Conservation (phyloP, 1,140 invertebrate species). For the Limonius californicus region DNA sequence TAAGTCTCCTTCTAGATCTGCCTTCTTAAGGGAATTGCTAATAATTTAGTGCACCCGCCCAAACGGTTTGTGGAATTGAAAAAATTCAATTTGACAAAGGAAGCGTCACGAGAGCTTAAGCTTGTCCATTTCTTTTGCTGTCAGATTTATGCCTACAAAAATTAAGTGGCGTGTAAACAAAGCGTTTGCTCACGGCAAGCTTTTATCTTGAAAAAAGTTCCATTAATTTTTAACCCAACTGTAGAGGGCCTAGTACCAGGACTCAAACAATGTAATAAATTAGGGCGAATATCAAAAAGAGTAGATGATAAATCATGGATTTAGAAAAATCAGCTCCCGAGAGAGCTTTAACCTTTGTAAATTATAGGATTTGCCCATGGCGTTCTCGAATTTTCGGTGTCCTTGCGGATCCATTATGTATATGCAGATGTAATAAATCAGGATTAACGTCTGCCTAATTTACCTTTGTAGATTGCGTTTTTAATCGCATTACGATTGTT, state of each 20-base stretch:
- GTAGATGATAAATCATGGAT: slow-evolving; percentile 8
- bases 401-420: slow-evolving; percentile 13
- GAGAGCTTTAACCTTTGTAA: slow-evolving; percentile 11
- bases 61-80: too few relatives aligned
- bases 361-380: slow-evolving; percentile 10
- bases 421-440: slow-evolving; percentile 14
- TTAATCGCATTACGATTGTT: slow-evolving; percentile 11
- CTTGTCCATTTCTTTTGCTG: too few relatives aligned
- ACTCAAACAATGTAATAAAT: background rate
- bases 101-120: too few relatives aligned
- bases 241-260: background rate
- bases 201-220: too few relatives aligned
- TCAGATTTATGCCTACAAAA: too few relatives aligned
- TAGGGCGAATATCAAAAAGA: slow-evolving; percentile 1
- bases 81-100: too few relatives aligned
- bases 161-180: too few relatives aligned
- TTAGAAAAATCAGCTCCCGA: slow-evolving; percentile 10
- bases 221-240: too few relatives aligned
- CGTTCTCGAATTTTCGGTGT: slow-evolving; percentile 11
- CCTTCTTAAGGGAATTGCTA: too few relatives aligned
- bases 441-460: slow-evolving; percentile 8
- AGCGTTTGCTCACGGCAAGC: too few relatives aligned
- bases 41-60: too few relatives aligned
- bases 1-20: too few relatives aligned
- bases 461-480: slow-evolving; percentile 5